phyloP scores from a whole-genome alignment of 2,797 vertebrate species.

The Micromesistius poutassou region DNA sequence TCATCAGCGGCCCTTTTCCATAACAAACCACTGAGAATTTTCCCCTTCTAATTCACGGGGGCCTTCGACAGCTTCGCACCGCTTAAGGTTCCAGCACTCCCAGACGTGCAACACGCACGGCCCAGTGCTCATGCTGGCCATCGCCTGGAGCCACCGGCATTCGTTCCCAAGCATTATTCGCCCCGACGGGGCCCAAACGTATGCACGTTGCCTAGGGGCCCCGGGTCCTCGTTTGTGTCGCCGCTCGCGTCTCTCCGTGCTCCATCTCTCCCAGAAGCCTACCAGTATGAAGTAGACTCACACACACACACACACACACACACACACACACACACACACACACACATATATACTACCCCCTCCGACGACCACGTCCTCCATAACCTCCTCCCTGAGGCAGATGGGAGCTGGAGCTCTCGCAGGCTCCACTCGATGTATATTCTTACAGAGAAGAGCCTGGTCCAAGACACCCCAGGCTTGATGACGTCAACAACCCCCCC shows the following conservation, averaged over 20 bases:
- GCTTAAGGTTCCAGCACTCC: constrained; percentile 7
- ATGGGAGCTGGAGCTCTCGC: constrained; percentile 7
- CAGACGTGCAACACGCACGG: background rate
- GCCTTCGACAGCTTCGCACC: constrained; percentile 26
- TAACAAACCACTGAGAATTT: constrained; percentile 49
- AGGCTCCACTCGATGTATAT: background rate
- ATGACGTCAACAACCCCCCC: constrained; percentile 20
- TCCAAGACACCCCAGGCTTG: background rate
- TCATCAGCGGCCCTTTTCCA: constrained; percentile 33
- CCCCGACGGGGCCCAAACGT: constrained; percentile 34
- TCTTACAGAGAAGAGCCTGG: background rate
- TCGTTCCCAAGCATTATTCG: constrained; percentile 36
- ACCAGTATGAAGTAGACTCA: constrained; percentile 59
- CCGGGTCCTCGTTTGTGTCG: constrained; percentile 44
- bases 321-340: constrained; percentile 62
- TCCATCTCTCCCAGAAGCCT: constrained; percentile 63
- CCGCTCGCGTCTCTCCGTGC: constrained; percentile 46
- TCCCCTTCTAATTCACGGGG: constrained; percentile 39
- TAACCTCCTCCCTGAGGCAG: background rate
- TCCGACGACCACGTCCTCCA: constrained; percentile 26
- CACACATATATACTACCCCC: constrained; percentile 55
- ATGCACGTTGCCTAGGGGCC: constrained; percentile 20
- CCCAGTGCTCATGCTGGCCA: background rate
- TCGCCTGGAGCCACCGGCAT: no score
- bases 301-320: constrained; percentile 51